These are phyloP conservation scores for Cacatua alba DNA, from an alignment of 2,113 vertebrate species.

Conservation along the genomic window DNA sequence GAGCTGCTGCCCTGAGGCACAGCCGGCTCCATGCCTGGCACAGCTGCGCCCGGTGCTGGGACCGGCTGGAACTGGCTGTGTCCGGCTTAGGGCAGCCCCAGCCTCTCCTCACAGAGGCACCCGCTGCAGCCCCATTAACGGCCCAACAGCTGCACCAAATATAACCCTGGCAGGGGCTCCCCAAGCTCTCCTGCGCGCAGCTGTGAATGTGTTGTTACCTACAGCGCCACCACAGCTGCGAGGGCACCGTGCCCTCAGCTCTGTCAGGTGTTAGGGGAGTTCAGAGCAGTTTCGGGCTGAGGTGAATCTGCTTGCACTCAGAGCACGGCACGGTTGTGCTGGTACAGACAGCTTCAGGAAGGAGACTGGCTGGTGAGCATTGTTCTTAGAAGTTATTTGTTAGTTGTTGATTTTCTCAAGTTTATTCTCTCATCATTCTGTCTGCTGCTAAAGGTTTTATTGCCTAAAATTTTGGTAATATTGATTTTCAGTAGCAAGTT, in stretches of 20 bases:
- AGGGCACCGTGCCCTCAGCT: accelerated
- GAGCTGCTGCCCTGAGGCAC: not conserved
- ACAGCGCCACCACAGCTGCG: not conserved
- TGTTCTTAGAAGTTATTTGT: accelerated
- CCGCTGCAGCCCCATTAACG: not conserved
- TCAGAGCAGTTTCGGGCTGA: too few relatives aligned
- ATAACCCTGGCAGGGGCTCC: not conserved
- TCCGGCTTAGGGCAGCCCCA: accelerated
- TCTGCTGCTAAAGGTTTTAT: not conserved
- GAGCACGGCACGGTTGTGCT: accelerated
- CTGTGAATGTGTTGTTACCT: not conserved
- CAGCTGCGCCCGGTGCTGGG: not conserved
- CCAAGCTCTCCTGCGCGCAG: not conserved
- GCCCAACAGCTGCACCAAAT: not conserved
- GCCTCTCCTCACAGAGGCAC: not conserved
- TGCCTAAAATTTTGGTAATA: not conserved
- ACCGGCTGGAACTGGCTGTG: accelerated
- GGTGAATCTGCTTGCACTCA: accelerated
- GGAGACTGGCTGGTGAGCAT: not conserved
- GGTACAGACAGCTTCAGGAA: accelerated
- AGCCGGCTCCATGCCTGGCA: accelerated
- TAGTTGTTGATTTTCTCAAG: not conserved
- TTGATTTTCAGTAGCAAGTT: not conserved
- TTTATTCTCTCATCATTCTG: not conserved
- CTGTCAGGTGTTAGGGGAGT: not conserved